These are phyloP conservation scores for Cephalopterus ornatus DNA, from an alignment of 2,113 vertebrate genomes.

Conservation along the genomic window DNA sequence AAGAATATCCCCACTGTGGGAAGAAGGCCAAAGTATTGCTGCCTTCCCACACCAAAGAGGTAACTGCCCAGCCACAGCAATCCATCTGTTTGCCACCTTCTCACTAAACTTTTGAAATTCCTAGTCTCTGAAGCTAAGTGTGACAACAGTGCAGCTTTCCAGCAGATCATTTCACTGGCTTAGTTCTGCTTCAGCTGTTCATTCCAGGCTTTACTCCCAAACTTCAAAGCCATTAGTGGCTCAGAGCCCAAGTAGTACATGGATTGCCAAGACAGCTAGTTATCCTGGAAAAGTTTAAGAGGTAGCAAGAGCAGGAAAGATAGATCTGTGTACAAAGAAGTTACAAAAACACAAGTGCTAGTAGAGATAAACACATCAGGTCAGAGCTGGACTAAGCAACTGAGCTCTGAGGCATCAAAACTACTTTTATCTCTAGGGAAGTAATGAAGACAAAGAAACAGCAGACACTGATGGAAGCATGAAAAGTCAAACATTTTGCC, in stretches of 20 bases:
- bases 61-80: not conserved
- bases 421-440: not conserved
- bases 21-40: not conserved
- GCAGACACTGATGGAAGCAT: not conserved
- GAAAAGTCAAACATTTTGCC: not conserved
- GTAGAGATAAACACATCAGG: not conserved
- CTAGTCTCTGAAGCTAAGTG: slow-evolving; percentile 6
- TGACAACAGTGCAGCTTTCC: not conserved
- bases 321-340: not conserved
- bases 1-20: not conserved
- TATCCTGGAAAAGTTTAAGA: slow-evolving; percentile 6
- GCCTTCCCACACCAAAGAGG: not conserved
- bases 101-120: not conserved
- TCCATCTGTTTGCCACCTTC: not conserved
- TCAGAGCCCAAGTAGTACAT: not conserved
- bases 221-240: slow-evolving; percentile 43
- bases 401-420: not conserved
- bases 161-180: slow-evolving; percentile 21
- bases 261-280: slow-evolving; percentile 24
- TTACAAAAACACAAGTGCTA: not conserved
- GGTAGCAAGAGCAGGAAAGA: not conserved
- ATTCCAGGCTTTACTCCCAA: slow-evolving; percentile 29
- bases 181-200: slow-evolving; percentile 50
- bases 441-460: not conserved
- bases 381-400: not conserved